phyloP scores from a whole-genome alignment of 2,888 invertebrate species.

The Chaitophorus viminalis region DNA sequence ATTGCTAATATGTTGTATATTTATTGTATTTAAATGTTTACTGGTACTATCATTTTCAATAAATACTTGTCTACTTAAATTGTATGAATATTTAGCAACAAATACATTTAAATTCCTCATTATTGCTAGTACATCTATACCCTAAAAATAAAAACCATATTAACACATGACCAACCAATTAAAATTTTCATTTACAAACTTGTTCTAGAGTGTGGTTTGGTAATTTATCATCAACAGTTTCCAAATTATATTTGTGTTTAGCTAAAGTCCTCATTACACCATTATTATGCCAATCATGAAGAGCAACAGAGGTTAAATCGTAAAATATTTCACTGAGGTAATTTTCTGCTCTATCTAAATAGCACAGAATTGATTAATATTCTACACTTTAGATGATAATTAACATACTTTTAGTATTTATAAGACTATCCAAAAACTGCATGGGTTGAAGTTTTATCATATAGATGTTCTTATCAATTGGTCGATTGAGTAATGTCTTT shows the following conservation, averaged over 20 bases:
- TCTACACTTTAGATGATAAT: not conserved
- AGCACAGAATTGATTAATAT: not conserved
- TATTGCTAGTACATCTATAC: constrained; percentile 94
- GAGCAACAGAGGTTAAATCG: constrained; percentile 94
- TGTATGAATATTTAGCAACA: constrained; percentile 92
- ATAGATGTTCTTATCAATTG: constrained; percentile 15
- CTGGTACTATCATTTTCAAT: constrained; percentile 90
- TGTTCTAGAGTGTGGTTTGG: constrained; percentile 97
- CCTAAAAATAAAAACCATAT: constrained; percentile 69
- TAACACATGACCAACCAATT: not conserved
- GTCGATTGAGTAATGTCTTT: constrained; percentile 25
- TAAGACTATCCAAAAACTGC: constrained; percentile 26
- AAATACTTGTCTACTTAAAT: constrained; percentile 95
- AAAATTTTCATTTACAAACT: constrained; percentile 66
- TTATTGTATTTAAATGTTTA: constrained; percentile 94
- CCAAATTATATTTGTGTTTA: constrained; percentile 80
- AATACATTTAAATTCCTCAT: constrained; percentile 97
- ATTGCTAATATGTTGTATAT: constrained; percentile 94
- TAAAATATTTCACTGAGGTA: constrained; percentile 96
- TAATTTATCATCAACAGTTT: constrained; percentile 89
- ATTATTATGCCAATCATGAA: constrained; percentile 98
- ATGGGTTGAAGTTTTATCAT: constrained; percentile 50
- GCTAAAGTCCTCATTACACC: constrained; percentile 96
- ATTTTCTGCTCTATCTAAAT: constrained; percentile 75
- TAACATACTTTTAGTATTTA: constrained; percentile 44